phyloP scores from a whole-genome alignment of 1,140 invertebrate genomes.

The Drosophila subpulchrella region DNA sequence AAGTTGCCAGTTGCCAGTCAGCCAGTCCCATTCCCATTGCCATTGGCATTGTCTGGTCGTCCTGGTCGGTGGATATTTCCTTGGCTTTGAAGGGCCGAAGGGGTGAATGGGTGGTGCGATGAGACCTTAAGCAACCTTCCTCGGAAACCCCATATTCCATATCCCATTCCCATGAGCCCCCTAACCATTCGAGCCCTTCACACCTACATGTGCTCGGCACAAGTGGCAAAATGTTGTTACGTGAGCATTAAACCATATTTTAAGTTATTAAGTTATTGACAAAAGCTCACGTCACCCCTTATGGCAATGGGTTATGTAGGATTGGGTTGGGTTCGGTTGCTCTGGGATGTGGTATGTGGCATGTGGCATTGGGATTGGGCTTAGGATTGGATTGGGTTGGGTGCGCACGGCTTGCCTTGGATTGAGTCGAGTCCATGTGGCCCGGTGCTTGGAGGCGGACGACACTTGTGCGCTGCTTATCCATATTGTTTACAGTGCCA shows the following conservation, averaged over 20 bases:
- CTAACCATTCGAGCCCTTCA: conserved; percentile 36
- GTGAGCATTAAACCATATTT: conserved; percentile 83
- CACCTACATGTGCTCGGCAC: conserved; percentile 69
- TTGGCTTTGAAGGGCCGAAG: conserved; percentile 40
- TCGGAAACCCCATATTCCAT: neutral
- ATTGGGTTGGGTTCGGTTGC: neutral
- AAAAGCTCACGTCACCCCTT: conserved; percentile 80
- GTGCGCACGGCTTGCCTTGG: conserved; percentile 11
- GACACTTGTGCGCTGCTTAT: conserved; percentile 80
- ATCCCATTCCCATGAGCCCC: neutral
- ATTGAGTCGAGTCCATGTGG: conserved; percentile 18
- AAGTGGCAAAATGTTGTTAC: conserved; percentile 82
- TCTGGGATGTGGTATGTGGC: conserved; percentile 2
- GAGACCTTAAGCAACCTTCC: conserved; percentile 44
- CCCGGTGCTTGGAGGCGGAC: conserved; percentile 42
- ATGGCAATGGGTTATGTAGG: conserved; percentile 11
- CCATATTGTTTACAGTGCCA: conserved; percentile 78
- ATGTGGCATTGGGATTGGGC: conserved; percentile 3
- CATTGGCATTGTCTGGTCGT: conserved; percentile 44
- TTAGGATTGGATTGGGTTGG: conserved; percentile 21
- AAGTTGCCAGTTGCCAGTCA: conserved; percentile 45
- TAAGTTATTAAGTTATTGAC: conserved; percentile 83
- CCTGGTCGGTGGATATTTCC: conserved; percentile 32
- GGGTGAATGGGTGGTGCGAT: conserved; percentile 17
- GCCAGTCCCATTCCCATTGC: conserved; percentile 29